Percentiles rank a stretch among this genome's conserved stretches.
Conservation (phyloP, 2,797 vertebrate species). For the Miichthys miiuy region DNA sequence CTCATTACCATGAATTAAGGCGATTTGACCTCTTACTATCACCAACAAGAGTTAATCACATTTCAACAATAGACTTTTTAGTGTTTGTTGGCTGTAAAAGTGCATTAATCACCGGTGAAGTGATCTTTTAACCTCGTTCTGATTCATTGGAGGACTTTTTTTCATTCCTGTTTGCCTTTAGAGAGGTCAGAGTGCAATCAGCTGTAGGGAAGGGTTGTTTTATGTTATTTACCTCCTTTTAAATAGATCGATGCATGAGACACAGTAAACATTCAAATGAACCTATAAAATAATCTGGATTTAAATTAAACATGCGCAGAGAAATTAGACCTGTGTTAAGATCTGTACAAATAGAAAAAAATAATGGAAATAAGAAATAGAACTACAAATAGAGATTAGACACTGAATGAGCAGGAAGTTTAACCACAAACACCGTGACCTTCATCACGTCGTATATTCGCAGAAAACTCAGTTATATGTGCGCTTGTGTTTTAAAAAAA, state of each 20-base stretch:
- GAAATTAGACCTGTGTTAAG: no score
- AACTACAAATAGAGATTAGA: no score
- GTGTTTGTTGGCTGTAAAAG: not conserved
- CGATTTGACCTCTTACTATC: conserved; percentile 11
- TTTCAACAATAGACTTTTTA: not conserved
- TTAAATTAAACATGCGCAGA: no score
- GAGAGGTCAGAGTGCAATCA: conserved; percentile 20
- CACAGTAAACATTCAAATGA: no score
- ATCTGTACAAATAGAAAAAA: no score
- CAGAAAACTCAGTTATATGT: not conserved
- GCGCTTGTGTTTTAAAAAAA: no score
- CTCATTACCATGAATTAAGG: not conserved
- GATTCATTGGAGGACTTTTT: not conserved
- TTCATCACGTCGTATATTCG: not conserved
- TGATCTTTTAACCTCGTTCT: not conserved
- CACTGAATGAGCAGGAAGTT: not conserved
- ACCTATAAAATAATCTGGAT: no score
- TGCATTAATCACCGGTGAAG: not conserved
- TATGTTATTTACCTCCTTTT: not conserved
- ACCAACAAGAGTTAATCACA: not conserved
- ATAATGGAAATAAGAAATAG: no score
- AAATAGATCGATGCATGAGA: not conserved
- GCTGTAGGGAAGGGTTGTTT: not conserved
- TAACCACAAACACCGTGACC: conserved; percentile 32
- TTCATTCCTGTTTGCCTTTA: not conserved